Percentiles rank a stretch among this genome's conserved stretches.
phyloP scores from a whole-genome alignment of 2,888 invertebrate genomes.

The Lobophora halterata region DNA sequence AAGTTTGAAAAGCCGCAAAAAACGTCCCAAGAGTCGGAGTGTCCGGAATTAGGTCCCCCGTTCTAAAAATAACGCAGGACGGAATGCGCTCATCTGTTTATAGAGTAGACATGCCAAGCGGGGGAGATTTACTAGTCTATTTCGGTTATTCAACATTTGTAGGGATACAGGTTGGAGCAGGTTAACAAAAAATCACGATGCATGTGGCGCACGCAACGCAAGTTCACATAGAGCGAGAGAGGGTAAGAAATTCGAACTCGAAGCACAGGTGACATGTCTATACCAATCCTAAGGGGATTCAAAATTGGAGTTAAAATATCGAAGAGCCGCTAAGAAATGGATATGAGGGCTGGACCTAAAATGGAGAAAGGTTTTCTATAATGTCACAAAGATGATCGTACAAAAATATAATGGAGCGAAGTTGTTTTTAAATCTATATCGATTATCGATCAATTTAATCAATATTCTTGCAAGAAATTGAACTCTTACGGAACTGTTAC shows the following conservation, averaged over 20 bases:
- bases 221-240: slow-evolving; percentile 2
- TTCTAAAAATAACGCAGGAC: slow-evolving; percentile 56
- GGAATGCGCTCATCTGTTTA: slow-evolving; percentile 75
- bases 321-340: too few relatives aligned
- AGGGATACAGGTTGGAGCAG: slow-evolving; percentile 56
- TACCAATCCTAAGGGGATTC: too few relatives aligned
- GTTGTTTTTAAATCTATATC: too few relatives aligned
- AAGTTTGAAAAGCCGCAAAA: slow-evolving; percentile 30
- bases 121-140: slow-evolving; percentile 60
- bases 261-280: neutral
- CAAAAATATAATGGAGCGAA: too few relatives aligned
- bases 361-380: too few relatives aligned
- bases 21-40: slow-evolving; percentile 42
- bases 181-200: slow-evolving; percentile 46
- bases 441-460: too few relatives aligned
- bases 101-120: slow-evolving; percentile 59
- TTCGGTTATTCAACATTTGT: slow-evolving; percentile 37
- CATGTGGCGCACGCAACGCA: slow-evolving; percentile 14
- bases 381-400: too few relatives aligned
- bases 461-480: too few relatives aligned
- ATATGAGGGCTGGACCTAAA: too few relatives aligned
- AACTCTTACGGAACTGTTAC: too few relatives aligned
- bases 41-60: slow-evolving; percentile 63
- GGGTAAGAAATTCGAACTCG: neutral
- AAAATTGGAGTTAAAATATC: too few relatives aligned